Evolutionary conservation across 2,113 vertebrate genomes (phyloP).

Genomic region (Trochalopteron elliotii): DNA sequence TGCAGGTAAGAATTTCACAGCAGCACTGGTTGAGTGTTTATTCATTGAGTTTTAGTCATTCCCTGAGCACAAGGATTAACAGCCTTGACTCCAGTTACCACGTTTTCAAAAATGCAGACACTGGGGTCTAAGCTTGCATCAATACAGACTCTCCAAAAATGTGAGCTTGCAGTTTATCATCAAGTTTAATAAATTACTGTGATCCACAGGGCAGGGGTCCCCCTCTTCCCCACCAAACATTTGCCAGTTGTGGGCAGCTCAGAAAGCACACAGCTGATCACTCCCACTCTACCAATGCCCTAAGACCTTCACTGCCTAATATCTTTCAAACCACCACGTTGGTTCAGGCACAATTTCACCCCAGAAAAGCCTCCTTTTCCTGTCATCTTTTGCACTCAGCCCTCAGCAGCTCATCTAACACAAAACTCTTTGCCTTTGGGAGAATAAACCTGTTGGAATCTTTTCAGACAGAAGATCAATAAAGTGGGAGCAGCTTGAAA

Average conservation of each 20-base stretch:
- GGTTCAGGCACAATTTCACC: not conserved
- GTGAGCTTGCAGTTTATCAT: not conserved
- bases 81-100: not conserved
- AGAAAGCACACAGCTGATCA: not conserved
- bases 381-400: not conserved
- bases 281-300: too few species aligned
- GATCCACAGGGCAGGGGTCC: not conserved
- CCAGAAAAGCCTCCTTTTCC: not conserved
- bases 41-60: not conserved
- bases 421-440: not conserved
- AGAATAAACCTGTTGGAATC: constrained; percentile 51
- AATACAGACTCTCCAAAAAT: not conserved
- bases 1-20: not conserved
- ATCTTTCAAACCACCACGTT: not conserved
- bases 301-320: not conserved
- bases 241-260: not conserved
- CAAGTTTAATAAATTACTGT: not conserved
- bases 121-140: not conserved
- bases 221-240: not conserved
- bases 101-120: not conserved
- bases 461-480: constrained; percentile 59
- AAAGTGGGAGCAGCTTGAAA: constrained; percentile 33
- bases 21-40: not conserved
- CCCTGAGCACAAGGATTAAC: not conserved
- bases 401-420: constrained; percentile 4